Base-by-base conservation (phyloP, 2,113 vertebrate species). In the Micronycteris hirsuta region DNA sequence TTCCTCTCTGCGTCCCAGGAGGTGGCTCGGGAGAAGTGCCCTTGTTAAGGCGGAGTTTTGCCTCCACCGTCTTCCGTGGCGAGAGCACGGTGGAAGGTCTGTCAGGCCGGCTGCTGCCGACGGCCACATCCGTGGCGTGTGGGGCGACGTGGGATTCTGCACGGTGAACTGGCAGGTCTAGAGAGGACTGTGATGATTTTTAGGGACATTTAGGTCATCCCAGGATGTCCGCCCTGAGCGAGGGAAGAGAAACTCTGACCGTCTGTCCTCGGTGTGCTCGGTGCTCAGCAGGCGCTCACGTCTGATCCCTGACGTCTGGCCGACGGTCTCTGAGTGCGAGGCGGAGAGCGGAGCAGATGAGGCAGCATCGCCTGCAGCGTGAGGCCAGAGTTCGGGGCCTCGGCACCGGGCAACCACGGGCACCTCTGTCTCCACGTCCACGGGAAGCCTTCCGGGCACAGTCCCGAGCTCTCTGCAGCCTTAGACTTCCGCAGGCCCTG, bases 331-430 rank as follows among this genome's bases (percentile, higher is more conserved):
- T 15, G 5, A 17, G 2, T 0, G 31, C 52, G 26, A 49, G 45
- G 17, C 0, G 33, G 58, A 26, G 49, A 31, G 26, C 8, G 4
- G 7, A 19, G 58, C 22, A 73, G 10, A 9, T 0, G 17, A 56
- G 41, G 5, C 15, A 2, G 1, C 11, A 0, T 0, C 0, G 0
- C 12, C 1, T 3, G 28, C 43, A 56, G 47, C 45, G 7, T 11
- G 1, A 4, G 36, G 36, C 4, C 47, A 2, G 73, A 65, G 41
- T 38, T 0, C 1, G 5, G 52, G 49, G 1, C 33, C 28, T 13
- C 20, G 16, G 1, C 33, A 10, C 2, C 1, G n/a, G 12, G 86
- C 2, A 0, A 0, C 17, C 7, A 10, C 0, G 12, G 4, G 54
- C 19, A 2, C 24, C 76, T 31, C 49, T 9, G 0, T 7, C 10